Base-by-base conservation (phyloP, 2,888 invertebrate species). In the Drosophila mimetica region DNA sequence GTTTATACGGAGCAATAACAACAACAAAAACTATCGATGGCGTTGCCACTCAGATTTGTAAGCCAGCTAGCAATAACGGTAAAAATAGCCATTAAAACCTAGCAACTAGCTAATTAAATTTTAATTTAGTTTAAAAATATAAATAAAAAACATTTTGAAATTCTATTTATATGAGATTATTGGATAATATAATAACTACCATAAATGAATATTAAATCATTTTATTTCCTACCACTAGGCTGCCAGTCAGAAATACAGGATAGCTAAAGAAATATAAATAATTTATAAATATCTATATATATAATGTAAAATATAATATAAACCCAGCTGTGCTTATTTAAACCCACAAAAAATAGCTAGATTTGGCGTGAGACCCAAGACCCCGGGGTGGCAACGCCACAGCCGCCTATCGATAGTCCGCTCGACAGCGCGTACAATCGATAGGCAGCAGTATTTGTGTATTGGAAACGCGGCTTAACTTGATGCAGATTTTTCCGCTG, bases 401-500 rank as follows among this genome's bases (percentile, higher is more conserved):
- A 5, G 16, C 9, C 13, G 6, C 13, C 13, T 30, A 46, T 46
- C 46, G 46, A 46, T 46, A 30, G 16, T 16, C 18, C 46, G 30
- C 46, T n/a, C 32, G 53, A 54, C 22, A 42, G 32, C 4, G 11
- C 30, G 30, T 6, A 41, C 34, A 14, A 34, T 54, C 54, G 54
- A 54, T 54, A 44, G 44, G 6, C 44, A 14, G 6, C 44, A 14
- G 32, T 4, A 73, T 44, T 44, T 54, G 54, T 47, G 32, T 47
- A 18, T 39, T 65, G 63, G 59, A 46, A 65, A 63, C 65, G 64
- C 32, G 50, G 64, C 64, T 65, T 52, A 41, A 44, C 44, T 44
- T 16, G 28, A 25, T 44, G 53, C 53, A 66, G 53, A 53, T 64
- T 60, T 47, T 47, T 64, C 28, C 41, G 64, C 41, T 66, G 52